Evolutionary conservation across 2,888 invertebrate species (phyloP).

Genomic region (Lepetodrilus schrolli): DNA sequence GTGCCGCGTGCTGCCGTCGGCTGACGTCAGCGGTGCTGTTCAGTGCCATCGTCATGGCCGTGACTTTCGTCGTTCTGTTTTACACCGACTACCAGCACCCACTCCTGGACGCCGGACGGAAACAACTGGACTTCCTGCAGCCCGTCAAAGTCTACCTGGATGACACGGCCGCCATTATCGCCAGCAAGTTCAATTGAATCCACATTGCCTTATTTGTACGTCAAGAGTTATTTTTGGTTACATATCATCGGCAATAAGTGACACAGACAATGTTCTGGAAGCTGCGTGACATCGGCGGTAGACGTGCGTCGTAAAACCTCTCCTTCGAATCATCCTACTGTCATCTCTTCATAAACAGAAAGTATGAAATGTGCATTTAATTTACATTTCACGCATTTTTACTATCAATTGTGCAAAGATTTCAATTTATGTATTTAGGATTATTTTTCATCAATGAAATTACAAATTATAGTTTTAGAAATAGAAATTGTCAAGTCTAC

Average conservation of each 20-base stretch:
- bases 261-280: not conserved
- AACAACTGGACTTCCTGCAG: constrained; percentile 59
- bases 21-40: constrained; percentile 54
- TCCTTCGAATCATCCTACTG: not conserved
- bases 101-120: constrained; percentile 50
- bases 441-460: not conserved
- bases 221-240: constrained; percentile 26
- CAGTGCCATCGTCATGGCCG: constrained; percentile 52
- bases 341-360: not conserved
- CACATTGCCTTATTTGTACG: constrained; percentile 3
- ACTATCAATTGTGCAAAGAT: not conserved
- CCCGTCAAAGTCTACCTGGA: constrained; percentile 59
- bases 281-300: not conserved
- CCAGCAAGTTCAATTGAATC: constrained; percentile 25
- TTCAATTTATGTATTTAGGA: not conserved
- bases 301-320: constrained; percentile 11
- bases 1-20: constrained; percentile 49
- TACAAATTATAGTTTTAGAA: no score
- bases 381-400: not conserved
- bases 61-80: constrained; percentile 53
- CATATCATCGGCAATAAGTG: constrained; percentile 26
- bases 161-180: constrained; percentile 35
- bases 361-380: not conserved
- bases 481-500: no score
- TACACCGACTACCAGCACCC: constrained; percentile 63